These are phyloP conservation scores for Capitulum mitella DNA, from an alignment of 2,888 invertebrate genomes.

Conservation along the genomic window DNA sequence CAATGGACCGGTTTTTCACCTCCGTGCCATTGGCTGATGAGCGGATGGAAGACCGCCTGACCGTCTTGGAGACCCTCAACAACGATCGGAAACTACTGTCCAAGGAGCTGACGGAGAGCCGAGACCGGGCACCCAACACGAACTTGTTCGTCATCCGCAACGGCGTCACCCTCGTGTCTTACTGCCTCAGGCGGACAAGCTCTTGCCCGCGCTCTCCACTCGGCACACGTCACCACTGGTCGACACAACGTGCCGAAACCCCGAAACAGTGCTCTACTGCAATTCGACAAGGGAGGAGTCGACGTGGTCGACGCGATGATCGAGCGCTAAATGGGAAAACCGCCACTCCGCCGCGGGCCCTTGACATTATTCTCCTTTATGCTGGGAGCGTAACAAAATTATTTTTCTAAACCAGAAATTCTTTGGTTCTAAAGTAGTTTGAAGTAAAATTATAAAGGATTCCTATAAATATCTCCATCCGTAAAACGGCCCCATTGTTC, in stretches of 20 bases:
- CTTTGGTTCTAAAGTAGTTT: too few species aligned
- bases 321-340: background rate
- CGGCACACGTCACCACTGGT: too few species aligned
- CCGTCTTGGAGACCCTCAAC: background rate
- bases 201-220: background rate
- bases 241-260: too few species aligned
- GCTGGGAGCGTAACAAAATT: too few species aligned
- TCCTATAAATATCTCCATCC: too few species aligned
- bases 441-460: too few species aligned
- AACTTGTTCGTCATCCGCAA: background rate
- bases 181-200: background rate
- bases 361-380: background rate
- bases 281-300: background rate
- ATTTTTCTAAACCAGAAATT: too few species aligned
- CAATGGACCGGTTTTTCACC: background rate
- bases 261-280: too few species aligned
- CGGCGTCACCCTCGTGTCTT: background rate
- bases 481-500: too few species aligned
- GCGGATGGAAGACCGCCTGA: background rate
- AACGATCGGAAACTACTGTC: background rate
- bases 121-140: background rate
- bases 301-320: background rate
- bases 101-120: background rate
- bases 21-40: background rate
- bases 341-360: background rate